A percentile compares a stretch with the other conserved stretches of the same genome.
Conservation (phyloP, 37 sponge, comb jelly and placozoan genomes). For the Diacarnus erythraeanus region DNA sequence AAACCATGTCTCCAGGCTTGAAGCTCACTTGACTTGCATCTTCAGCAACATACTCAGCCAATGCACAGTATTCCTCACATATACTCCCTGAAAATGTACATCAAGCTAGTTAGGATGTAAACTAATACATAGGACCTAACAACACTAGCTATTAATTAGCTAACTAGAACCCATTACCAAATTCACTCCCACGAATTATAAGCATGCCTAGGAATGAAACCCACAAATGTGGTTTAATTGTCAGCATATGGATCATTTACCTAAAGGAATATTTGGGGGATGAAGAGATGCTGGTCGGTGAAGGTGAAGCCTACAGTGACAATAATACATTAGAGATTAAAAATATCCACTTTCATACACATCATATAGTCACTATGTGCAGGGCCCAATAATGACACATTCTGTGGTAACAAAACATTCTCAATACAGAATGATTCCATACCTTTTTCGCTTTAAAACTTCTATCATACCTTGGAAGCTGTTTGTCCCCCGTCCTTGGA, state of each 20-base stretch:
- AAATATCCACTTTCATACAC: not conserved
- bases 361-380: no score
- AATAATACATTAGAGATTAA: not conserved
- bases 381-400: no score
- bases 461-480: constrained; percentile 56
- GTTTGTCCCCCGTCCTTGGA: constrained; percentile 57
- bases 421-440: no score
- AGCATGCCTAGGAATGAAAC: no score
- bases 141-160: no score
- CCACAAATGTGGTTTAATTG: no score
- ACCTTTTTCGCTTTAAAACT: not conserved
- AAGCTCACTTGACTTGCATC: constrained; percentile 54
- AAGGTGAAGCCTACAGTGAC: constrained; percentile 40
- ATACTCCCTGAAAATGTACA: constrained; percentile 50
- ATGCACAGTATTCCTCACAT: constrained; percentile 65
- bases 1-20: constrained; percentile 53
- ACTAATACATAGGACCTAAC: no score
- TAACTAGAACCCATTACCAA: not conserved
- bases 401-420: no score
- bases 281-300: constrained; percentile 60
- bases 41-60: constrained; percentile 61
- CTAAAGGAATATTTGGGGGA: constrained; percentile 60
- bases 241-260: no score
- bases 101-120: no score
- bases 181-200: not conserved